Base-by-base conservation (phyloP, 35 echinoderm and acorn worm genomes). In the Acanthaster planci region DNA sequence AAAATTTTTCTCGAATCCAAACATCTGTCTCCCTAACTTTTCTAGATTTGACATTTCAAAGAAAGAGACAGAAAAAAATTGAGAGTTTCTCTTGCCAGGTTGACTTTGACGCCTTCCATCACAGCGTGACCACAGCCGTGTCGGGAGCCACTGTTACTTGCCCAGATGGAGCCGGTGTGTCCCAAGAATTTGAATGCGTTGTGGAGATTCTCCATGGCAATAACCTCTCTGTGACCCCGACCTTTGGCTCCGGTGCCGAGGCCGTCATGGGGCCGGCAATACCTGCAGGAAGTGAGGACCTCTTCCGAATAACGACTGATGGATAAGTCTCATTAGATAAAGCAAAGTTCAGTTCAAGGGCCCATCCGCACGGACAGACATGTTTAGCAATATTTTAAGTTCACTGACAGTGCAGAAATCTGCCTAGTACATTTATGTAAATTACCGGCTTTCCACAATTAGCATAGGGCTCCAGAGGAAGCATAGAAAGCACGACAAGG, bases 141-240 rank as follows among this genome's bases (percentile, higher is more conserved):
- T 26, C 60, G 3, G 60, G 60, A 31, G 60, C 29, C 17, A 27
- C 29, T 14, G 60, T 68, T 1, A 68, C 34, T 26, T 68, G 60
- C 34, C 60, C 60, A 26, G 23, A 31, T 2, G 60, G 23, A 14
- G 60, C 60, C 23, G 60, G 60, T 23, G 60, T 68, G 29, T 18
- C 60, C 0, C 34, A 26, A 31, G 60, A 68, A 18, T 68, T 68
- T 68, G 60, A 68, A 10, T 68, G 60, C 60, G 6, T 27, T 30
- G 60, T 68, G 60, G 60, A 68, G 34, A 34, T 68, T 34, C 60
- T 68, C 14, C 60, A 68, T 0, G 60, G 60, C 22, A 68, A 68
- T 26, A 27, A 68, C 1, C 60, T 34, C 7, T 31, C 1, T 0
- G 23, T 68, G 27, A 68, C 60, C 7, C 60, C 60, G 34, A 68